Evolutionary conservation across 2,113 vertebrate genomes (phyloP).

Genomic region (Apteryx owenii): DNA sequence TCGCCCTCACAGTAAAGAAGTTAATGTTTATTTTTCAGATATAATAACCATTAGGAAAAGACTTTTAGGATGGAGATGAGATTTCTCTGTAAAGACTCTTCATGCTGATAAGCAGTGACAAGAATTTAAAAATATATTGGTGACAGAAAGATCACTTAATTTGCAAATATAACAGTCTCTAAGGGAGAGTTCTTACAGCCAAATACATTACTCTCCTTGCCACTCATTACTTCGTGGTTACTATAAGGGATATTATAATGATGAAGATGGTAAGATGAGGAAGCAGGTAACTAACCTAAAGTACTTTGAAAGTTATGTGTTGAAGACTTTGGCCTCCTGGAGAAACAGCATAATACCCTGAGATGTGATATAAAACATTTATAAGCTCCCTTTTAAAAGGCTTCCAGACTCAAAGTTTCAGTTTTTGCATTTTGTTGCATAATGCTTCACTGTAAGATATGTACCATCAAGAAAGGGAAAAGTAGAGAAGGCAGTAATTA

Average conservation of each 20-base stretch:
- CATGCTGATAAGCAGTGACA: background rate
- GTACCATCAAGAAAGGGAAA: background rate
- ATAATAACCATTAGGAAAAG: background rate
- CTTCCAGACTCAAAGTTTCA: constrained; percentile 34
- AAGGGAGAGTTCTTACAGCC: background rate
- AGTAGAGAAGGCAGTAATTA: background rate
- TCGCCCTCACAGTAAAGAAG: too few species aligned
- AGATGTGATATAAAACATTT: constrained; percentile 43
- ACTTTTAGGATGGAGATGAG: background rate
- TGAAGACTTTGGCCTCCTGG: constrained; percentile 9
- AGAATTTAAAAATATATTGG: background rate
- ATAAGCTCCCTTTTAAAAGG: constrained; percentile 39
- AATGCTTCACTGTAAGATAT: background rate
- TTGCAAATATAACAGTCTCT: background rate
- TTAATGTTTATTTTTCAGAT: background rate
- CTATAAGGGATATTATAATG: background rate
- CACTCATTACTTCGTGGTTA: background rate
- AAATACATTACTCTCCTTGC: background rate
- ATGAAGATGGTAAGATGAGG: background rate
- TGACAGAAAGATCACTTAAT: background rate
- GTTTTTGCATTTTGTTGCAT: constrained; percentile 1
- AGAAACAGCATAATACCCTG: constrained; percentile 9
- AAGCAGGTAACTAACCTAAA: constrained; percentile 29
- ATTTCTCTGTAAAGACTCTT: background rate
- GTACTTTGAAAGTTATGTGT: background rate